Evolutionary conservation across 2,113 vertebrate genomes (phyloP), one percentile per base, ranked within the genome.

Genomic region (Toxotes chatareus): DNA sequence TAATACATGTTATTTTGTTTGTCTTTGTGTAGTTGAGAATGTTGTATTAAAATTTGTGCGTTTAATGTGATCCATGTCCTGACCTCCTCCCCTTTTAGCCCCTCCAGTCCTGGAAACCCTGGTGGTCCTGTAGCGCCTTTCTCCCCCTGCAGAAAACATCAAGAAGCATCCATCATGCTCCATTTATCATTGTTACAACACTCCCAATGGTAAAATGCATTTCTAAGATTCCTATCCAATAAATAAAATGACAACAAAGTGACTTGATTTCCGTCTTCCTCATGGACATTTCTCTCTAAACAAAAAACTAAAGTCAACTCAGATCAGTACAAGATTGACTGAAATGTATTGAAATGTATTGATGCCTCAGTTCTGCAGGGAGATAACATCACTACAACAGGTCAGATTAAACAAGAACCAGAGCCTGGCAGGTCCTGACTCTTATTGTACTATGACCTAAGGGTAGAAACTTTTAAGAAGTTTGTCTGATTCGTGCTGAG

Each of bases 31-130:
- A 40, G 38, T 7, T 40, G 38, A 40, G 38, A 40, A 40, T 40
- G 38, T 9, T 40, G 7, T 40, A 40, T 40, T 40, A 40, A 40
- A 40, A 7, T 40, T 7, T 7, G 4, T 40, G 38, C 9, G 38
- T 40, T 1, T 40, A 40, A 40, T 40, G 38, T 40, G 1, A 38
- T 49, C 7, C 7, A 36, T 66, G 47, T 17, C 83, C 93, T 85
- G 60, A 96, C 96, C 89, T 91, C 61, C 38, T 51, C 56, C 9
- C 95, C 96, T 42, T 90, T 82, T 0, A 73, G 6, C 60, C 96
- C 96, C 0, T 88, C 71, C 42, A 75, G 4, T 9, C 95, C 96
- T 38, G 93, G 89, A 64, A 79, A 10, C 9, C 95, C 96, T 31
- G 91, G 80, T 49, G 59, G 55, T 66, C 96, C 96, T 17, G 36